These are phyloP conservation scores for Eremophila alpestris DNA, from an alignment of 2,797 vertebrate species.

Conservation along the genomic window DNA sequence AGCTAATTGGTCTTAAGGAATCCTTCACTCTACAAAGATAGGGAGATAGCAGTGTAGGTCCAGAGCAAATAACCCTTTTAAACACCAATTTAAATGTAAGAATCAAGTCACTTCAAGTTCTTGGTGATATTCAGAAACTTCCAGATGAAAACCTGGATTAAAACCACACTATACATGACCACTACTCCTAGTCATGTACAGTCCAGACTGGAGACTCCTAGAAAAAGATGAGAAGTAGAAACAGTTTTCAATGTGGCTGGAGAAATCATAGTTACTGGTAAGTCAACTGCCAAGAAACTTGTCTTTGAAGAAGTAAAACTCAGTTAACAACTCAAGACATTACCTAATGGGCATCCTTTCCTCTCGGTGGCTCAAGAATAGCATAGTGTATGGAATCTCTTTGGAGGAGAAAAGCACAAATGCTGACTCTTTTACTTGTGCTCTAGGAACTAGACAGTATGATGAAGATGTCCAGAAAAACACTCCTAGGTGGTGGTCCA, in stretches of 20 bases:
- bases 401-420: neutral
- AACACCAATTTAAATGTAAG: neutral
- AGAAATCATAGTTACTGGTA: neutral
- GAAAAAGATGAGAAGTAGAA: neutral
- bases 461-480: neutral
- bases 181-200: accelerated
- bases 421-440: neutral
- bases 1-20: neutral
- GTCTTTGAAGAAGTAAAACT: neutral
- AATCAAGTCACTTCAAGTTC: neutral
- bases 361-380: accelerated
- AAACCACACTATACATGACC: neutral
- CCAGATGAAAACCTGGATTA: neutral
- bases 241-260: neutral
- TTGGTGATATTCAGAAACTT: neutral
- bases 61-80: neutral
- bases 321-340: neutral
- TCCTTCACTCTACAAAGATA: neutral
- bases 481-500: neutral
- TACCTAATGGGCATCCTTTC: neutral
- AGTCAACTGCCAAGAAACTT: neutral
- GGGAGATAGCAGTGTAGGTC: neutral
- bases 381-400: neutral
- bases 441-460: neutral
- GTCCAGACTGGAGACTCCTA: neutral